phyloP scores from a whole-genome alignment of 2,113 vertebrate species.

The Solea senegalensis region DNA sequence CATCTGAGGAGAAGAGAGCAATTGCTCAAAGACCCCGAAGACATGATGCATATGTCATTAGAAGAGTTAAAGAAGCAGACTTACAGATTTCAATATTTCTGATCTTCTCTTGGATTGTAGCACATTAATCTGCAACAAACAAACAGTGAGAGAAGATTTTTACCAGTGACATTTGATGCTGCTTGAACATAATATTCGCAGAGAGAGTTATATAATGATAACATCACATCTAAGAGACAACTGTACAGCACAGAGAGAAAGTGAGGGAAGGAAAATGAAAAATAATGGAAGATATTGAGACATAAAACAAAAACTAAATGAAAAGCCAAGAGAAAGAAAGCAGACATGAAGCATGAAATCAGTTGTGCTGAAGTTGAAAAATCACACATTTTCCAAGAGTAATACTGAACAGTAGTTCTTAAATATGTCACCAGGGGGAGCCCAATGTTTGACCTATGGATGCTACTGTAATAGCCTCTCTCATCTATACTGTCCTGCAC shows the following conservation, averaged over 20 bases:
- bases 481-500: not conserved
- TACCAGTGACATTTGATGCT: not conserved
- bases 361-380: constrained; percentile 6
- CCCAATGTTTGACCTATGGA: constrained; percentile 15
- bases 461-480: not conserved
- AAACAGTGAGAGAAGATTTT: not conserved
- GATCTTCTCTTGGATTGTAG: constrained; percentile 97
- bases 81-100: constrained; percentile 98
- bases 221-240: not conserved
- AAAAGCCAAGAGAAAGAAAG: constrained; percentile 7
- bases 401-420: not conserved
- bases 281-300: not conserved
- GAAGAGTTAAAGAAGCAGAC: not conserved
- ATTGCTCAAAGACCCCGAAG: not conserved
- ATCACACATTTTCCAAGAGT: not conserved
- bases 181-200: not conserved
- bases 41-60: not conserved
- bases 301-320: not conserved
- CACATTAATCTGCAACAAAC: constrained; percentile 89
- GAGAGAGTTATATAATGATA: not conserved
- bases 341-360: constrained; percentile 30
- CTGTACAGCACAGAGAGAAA: not conserved
- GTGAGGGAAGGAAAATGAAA: not conserved
- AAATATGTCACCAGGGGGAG: constrained; percentile 55
- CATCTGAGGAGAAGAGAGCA: constrained; percentile 83